Conservation (phyloP, 2,888 invertebrate species). For the Cephonodes hylas region DNA sequence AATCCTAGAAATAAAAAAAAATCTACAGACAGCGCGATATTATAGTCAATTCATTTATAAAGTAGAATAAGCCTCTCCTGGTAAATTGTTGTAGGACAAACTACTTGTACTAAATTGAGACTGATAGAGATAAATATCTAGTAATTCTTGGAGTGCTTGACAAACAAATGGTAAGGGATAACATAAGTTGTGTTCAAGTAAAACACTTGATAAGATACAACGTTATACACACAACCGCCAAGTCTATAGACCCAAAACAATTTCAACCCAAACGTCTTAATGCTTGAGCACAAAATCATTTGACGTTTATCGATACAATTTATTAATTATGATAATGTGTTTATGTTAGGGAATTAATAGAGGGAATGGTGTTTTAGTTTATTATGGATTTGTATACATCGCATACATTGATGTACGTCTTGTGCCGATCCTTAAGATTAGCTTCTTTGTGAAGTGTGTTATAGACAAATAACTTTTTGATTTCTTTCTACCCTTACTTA, state of each 20-base stretch:
- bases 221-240: background rate
- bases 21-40: too few relatives aligned
- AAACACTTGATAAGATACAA: constrained; percentile 10
- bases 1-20: too few relatives aligned
- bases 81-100: too few relatives aligned
- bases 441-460: background rate
- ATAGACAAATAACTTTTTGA: too few relatives aligned
- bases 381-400: background rate
- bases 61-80: too few relatives aligned
- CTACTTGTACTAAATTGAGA: too few relatives aligned
- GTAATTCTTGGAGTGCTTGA: background rate
- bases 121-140: too few relatives aligned
- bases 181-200: constrained; percentile 9
- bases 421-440: background rate
- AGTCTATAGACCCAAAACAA: constrained; percentile 4
- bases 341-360: background rate
- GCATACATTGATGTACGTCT: too few relatives aligned
- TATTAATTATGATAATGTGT: background rate
- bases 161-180: constrained; percentile 4
- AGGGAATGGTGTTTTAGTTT: background rate
- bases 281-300: background rate
- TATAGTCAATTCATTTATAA: too few relatives aligned
- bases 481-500: too few relatives aligned
- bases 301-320: background rate
- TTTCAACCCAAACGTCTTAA: background rate